phyloP scores from a whole-genome alignment of 2,888 invertebrate species.

The Pandemis heparana region DNA sequence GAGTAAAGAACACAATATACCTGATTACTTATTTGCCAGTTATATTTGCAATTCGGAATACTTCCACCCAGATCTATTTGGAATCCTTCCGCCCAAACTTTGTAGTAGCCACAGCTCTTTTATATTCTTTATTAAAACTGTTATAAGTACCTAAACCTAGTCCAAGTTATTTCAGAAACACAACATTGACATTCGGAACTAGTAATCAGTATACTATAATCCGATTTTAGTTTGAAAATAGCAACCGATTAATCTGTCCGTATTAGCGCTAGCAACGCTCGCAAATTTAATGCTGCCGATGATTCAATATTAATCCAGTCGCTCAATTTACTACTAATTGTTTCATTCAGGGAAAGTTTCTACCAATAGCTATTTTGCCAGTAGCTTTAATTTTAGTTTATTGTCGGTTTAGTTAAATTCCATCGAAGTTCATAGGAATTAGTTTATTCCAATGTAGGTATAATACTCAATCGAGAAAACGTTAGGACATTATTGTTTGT shows the following conservation, averaged over 20 bases:
- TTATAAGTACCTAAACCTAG: neutral
- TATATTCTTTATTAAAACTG: no score
- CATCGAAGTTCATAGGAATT: no score
- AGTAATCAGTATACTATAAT: neutral
- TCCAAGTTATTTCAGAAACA: neutral
- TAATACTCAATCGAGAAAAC: neutral
- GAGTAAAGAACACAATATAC: neutral
- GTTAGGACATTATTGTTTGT: no score
- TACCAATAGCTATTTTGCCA: neutral
- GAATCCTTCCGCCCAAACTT: no score
- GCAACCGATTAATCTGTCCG: neutral
- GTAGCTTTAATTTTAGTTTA: neutral
- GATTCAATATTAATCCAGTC: conserved; percentile 16
- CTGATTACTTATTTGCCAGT: neutral
- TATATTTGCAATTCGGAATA: neutral
- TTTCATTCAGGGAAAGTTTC: conserved; percentile 31
- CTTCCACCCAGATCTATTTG: neutral
- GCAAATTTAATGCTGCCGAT: conserved; percentile 14
- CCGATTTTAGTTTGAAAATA: neutral
- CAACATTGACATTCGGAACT: neutral
- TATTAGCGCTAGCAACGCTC: neutral
- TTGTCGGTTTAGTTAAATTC: neutral
- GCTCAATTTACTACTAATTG: conserved; percentile 36
- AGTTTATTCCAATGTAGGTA: no score
- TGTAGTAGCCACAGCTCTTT: no score